phyloP scores from a whole-genome alignment of 1,140 invertebrate species.

The Mya arenaria region DNA sequence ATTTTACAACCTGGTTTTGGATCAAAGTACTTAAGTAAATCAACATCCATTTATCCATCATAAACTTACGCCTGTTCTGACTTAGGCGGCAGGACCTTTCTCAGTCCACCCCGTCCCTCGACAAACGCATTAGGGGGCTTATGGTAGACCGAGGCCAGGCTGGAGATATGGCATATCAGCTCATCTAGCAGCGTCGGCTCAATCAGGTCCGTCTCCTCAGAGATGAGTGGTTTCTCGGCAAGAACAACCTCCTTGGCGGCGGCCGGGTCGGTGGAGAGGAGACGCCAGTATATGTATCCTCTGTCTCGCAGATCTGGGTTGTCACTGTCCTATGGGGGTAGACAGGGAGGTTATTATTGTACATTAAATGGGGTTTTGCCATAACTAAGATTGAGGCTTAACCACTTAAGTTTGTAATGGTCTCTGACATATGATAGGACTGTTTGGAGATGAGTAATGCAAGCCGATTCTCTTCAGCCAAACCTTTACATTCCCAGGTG shows the following conservation, averaged over 20 bases:
- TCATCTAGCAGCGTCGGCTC: slow-evolving; percentile 99
- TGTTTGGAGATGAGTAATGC: too few species aligned
- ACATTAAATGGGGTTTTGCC: too few species aligned
- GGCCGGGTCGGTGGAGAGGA: slow-evolving; percentile 98
- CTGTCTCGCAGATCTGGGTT: slow-evolving; percentile 99
- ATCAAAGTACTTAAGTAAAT: background rate
- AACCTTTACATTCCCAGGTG: too few species aligned
- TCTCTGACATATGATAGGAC: too few species aligned
- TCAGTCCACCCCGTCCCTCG: slow-evolving; percentile 86
- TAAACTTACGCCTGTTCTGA: slow-evolving; percentile 72
- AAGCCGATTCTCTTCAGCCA: too few species aligned
- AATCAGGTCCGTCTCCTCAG: slow-evolving; percentile 98
- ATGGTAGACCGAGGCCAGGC: slow-evolving; percentile 99
- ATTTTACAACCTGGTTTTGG: background rate
- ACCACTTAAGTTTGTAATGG: too few species aligned
- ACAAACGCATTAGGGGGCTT: slow-evolving; percentile 99
- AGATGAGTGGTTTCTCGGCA: slow-evolving; percentile 99
- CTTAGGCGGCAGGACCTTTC: slow-evolving; percentile 78
- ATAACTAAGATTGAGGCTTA: too few species aligned
- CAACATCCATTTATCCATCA: background rate
- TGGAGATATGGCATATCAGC: slow-evolving; percentile 99
- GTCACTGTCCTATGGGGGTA: slow-evolving; percentile 90
- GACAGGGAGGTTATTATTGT: too few species aligned
- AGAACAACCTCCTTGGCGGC: slow-evolving; percentile 99
- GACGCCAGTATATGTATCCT: slow-evolving; percentile 99